Evolutionary conservation across 2,797 vertebrate species (phyloP), one percentile per base, ranked within the genome.

Genomic region (Neoniphon sammara): DNA sequence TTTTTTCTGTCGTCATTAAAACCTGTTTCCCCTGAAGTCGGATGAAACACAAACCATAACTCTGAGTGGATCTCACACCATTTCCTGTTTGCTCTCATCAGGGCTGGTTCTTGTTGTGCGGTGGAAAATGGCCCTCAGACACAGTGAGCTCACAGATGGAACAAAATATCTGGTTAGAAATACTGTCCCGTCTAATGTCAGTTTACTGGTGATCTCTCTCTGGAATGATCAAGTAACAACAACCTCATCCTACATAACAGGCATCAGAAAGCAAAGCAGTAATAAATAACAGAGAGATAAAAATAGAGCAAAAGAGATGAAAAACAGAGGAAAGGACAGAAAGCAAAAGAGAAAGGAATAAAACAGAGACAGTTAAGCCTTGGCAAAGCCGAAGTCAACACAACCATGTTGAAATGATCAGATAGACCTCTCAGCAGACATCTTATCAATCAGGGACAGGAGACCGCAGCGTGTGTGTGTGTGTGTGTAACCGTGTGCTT

Each of bases 391-490:
- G 58, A 83, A 84, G 81, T 88, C 86, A 91, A 88, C 81, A 89
- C 75, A 77, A 53, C 34, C 77, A 85, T 84, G 78, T 72, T 85
- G 88, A 87, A 89, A 80, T 87, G 83, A 91, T 91, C 88, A 85
- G 86, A 90, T 88, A 86, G 80, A 89, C 72, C 81, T 87, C 80
- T 81, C 76, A 80, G 80, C 82, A 87, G 83, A 91, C 88, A 80
- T 87, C 86, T 89, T 89, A 91, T 91, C 89, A 84, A 87, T 88
- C 83, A 89, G 66, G 12, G 77, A 85, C 70, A 75, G 58, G 74
- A 83, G 80, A 82, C 80, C 67, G 1, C 67, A 71, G 78, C 0
- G 27, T 49, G 60, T 27, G 44, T 46, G 60, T 30, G 44, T 47
- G 44, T 23, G 42, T 63, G 60, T 63, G 17, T 63, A 17, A 25